Conservation (phyloP, 2,888 invertebrate genomes). For the Tanypteryx hageni region DNA sequence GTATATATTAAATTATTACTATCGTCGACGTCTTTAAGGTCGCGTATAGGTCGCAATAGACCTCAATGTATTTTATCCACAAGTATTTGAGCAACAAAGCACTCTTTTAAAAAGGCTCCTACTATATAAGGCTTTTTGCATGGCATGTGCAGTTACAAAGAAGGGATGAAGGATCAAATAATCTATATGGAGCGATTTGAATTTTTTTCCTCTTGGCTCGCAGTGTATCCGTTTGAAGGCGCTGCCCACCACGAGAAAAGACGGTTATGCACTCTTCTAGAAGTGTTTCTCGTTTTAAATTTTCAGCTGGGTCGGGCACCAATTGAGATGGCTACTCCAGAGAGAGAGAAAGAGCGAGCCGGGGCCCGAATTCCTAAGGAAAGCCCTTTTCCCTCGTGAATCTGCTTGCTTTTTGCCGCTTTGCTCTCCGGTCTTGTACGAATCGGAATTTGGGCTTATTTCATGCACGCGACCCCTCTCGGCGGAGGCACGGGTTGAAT, state of each 20-base stretch:
- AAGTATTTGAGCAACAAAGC: neutral
- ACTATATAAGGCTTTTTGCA: neutral
- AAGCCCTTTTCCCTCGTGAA: neutral
- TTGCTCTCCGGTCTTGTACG: neutral
- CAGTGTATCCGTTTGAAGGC: slow-evolving; percentile 4
- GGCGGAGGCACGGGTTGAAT: neutral
- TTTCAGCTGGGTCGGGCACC: neutral
- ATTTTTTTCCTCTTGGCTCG: neutral
- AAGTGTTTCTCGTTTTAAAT: neutral
- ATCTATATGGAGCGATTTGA: neutral
- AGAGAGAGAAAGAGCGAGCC: no score
- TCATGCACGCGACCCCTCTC: neutral
- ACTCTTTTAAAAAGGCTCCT: neutral
- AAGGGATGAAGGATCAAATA: neutral
- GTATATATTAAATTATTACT: no score
- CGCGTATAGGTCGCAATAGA: no score
- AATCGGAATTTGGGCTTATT: slow-evolving; percentile 45
- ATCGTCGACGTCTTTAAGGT: no score
- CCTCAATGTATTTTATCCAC: no score
- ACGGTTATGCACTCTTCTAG: neutral
- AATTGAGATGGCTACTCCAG: neutral
- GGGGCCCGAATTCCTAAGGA: neutral
- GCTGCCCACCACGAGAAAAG: neutral
- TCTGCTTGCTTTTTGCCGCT: slow-evolving; percentile 9
- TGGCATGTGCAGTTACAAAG: neutral